Evolutionary conservation across 2,113 vertebrate genomes (phyloP).

Genomic region (Columbina picui): DNA sequence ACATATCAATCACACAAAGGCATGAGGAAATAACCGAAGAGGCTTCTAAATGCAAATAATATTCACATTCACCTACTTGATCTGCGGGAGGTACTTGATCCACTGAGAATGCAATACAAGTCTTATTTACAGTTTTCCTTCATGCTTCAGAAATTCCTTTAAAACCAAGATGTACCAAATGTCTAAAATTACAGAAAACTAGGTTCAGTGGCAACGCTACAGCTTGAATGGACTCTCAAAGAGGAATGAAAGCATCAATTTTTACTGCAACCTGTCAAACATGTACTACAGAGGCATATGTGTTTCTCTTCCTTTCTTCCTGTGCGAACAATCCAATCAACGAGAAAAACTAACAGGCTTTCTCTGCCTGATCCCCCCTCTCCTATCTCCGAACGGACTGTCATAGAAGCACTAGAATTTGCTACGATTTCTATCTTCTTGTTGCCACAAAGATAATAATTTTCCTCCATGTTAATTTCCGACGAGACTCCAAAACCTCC

Average conservation of each 20-base stretch:
- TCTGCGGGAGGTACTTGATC: neutral
- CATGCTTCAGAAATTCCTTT: neutral
- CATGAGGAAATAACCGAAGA: neutral
- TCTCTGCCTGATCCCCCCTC: neutral
- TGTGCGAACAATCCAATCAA: neutral
- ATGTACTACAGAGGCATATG: neutral
- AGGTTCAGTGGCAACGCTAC: neutral
- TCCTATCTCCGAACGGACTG: neutral
- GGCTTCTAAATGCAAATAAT: neutral
- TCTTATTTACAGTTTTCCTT: neutral
- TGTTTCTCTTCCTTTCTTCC: neutral
- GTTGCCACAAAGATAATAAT: neutral
- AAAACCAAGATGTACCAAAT: neutral
- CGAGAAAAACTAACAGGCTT: neutral
- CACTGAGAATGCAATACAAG: neutral
- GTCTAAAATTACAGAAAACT: neutral
- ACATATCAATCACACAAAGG: neutral
- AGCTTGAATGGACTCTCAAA: neutral
- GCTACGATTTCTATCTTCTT: neutral
- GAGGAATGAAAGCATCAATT: neutral
- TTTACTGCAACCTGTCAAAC: neutral
- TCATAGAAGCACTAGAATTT: neutral
- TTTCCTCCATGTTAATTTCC: neutral
- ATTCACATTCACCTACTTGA: neutral
- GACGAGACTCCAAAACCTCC: neutral